Conservation (phyloP, 2,113 vertebrate species). For the Poeciliopsis retropinna region DNA sequence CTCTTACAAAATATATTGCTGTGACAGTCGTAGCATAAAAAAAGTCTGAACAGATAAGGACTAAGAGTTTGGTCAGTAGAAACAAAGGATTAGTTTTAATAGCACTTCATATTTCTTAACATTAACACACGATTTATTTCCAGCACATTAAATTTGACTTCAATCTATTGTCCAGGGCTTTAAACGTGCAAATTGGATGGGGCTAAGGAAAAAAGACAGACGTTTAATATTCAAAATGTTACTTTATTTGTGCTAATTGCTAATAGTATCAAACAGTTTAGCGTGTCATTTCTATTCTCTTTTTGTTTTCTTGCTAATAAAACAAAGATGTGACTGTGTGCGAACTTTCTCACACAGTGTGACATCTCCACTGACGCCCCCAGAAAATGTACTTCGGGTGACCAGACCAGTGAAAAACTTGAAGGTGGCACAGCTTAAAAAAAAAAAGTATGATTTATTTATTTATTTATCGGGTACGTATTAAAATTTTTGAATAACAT, state of each 20-base stretch:
- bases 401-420: no score
- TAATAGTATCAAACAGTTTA: background rate
- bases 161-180: no score
- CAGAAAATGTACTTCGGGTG: no score
- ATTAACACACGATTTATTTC: background rate
- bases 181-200: no score
- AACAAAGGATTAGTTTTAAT: background rate
- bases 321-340: background rate
- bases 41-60: background rate
- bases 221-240: background rate
- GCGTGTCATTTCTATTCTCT: background rate
- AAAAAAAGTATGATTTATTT: no score
- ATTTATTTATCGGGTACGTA: no score
- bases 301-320: background rate
- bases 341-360: background rate
- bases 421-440: no score
- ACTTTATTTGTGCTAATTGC: background rate
- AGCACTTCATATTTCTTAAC: background rate
- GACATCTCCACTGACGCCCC: no score
- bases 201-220: background rate
- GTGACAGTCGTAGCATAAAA: background rate
- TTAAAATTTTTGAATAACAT: no score
- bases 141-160: no score
- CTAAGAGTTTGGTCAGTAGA: background rate
- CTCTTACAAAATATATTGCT: no score